Evolutionary conservation across 2,888 invertebrate genomes (phyloP), one percentile per base, ranked within the genome.

Genomic region (Ypsolopha scabrella): DNA sequence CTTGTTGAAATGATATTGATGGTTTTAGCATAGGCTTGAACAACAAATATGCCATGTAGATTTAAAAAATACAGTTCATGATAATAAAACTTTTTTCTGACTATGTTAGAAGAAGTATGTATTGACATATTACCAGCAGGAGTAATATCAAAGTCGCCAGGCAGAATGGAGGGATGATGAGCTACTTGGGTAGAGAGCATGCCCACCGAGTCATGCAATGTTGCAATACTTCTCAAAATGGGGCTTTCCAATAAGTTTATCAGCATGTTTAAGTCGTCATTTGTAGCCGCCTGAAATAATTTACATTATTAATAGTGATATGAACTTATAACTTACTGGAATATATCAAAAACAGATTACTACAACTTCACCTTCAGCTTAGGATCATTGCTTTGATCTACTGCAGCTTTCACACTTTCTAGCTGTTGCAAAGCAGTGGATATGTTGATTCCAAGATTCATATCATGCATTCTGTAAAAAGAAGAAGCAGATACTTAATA

Each of bases 141-240:
- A 61, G 93, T 94, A 52, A 98, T 95, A 70, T 97, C 96, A 80
- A 98, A 98, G 75, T 97, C 97, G 50, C 94, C 94, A 44, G 97
- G 96, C 56, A 97, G 86, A 70, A 97, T 95, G 14, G 96, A 96
- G 10, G 97, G 97, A 81, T 97, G 97, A 65, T 95, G 94, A 41
- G 91, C 91, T 52, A 96, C 89, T 79, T 96, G 96, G 35, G 92
- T 92, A 58, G 95, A 94, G 52, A 98, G 85, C 80, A 97, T 94
- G 46, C 91, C 91, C 45, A 98, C 86, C 0, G 97, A 97, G 72
- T 97, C 97, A 87, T 97, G 93, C 54, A 98, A 91, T 52, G 94
- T 95, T 13, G 96, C 94, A 63, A 97, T 94, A 66, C 95, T 95
- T 57, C 94, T 90, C 64, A 98, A 92, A 51, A 97, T 94, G 2